phyloP scores from a whole-genome alignment of 2,888 invertebrate genomes.

The Bombyx huttoni region DNA sequence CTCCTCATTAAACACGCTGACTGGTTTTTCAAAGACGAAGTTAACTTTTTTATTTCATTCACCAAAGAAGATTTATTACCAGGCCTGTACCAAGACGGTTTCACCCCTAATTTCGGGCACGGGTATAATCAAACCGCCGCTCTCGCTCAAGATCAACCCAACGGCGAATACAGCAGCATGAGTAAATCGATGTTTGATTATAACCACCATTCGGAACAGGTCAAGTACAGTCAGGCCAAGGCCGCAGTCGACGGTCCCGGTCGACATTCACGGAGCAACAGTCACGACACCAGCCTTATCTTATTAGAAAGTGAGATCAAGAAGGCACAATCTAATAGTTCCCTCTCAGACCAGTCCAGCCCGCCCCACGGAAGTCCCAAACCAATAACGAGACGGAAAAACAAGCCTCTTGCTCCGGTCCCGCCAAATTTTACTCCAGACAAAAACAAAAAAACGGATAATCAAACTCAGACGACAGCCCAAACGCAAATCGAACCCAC shows the following conservation, averaged over 20 bases:
- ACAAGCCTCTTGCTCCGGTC: slow-evolving; percentile 81
- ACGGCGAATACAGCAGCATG: slow-evolving; percentile 56
- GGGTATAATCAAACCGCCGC: slow-evolving; percentile 56
- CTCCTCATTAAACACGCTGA: slow-evolving; percentile 84
- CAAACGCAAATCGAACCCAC: slow-evolving; percentile 12
- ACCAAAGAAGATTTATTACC: slow-evolving; percentile 71
- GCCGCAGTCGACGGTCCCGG: slow-evolving; percentile 25
- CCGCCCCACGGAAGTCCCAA: slow-evolving; percentile 83
- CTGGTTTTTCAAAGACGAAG: slow-evolving; percentile 85
- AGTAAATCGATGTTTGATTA: slow-evolving; percentile 58
- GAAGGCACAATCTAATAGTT: slow-evolving; percentile 78
- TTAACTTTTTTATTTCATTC: slow-evolving; percentile 79
- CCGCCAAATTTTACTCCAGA: slow-evolving; percentile 75
- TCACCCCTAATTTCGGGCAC: slow-evolving; percentile 45
- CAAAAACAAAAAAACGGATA: slow-evolving; percentile 41
- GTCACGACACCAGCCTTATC: slow-evolving; percentile 73
- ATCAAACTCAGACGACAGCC: slow-evolving; percentile 12
- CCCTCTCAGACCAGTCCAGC: slow-evolving; percentile 77
- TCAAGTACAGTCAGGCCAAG: slow-evolving; percentile 8
- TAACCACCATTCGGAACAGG: slow-evolving; percentile 19
- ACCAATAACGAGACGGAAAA: slow-evolving; percentile 79
- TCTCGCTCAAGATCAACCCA: slow-evolving; percentile 45
- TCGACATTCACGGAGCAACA: slow-evolving; percentile 71
- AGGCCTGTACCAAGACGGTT: slow-evolving; percentile 62
- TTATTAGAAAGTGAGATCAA: slow-evolving; percentile 63